These are phyloP conservation scores for Physocephala rufipes DNA, from an alignment of 2,888 invertebrate genomes.

Conservation along the genomic window DNA sequence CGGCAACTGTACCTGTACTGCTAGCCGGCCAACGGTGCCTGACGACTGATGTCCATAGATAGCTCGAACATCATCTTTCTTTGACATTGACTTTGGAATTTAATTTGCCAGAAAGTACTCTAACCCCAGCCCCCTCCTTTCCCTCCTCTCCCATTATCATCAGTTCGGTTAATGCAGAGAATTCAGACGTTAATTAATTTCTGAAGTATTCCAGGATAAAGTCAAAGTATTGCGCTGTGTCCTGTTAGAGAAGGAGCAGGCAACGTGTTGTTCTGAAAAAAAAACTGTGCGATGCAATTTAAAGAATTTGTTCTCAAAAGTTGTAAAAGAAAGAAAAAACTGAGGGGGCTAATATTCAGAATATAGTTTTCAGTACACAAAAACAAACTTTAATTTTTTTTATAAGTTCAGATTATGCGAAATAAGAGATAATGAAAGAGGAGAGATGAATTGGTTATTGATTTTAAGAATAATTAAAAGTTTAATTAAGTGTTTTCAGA, in stretches of 20 bases:
- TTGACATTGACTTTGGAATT: slow-evolving; percentile 36
- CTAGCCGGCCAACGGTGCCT: slow-evolving; percentile 9
- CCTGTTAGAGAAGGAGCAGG: neutral
- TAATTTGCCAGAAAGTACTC: slow-evolving; percentile 22
- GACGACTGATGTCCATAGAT: slow-evolving; percentile 3
- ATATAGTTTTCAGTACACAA: no score
- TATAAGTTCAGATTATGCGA: no score
- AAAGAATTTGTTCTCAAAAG: neutral
- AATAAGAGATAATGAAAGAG: no score
- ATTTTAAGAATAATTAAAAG: no score
- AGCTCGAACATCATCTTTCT: slow-evolving; percentile 10
- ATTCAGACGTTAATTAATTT: slow-evolving; percentile 29
- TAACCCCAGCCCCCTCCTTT: no score
- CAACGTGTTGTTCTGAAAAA: no score
- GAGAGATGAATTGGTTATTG: no score
- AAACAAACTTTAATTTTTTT: no score
- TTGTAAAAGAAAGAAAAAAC: neutral
- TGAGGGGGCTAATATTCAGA: neutral
- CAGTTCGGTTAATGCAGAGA: slow-evolving; percentile 6
- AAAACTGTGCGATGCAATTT: neutral
- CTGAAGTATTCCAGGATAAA: slow-evolving; percentile 11
- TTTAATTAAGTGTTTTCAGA: no score
- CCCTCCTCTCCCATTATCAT: neutral
- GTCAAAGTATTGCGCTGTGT: neutral
- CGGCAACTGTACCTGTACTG: neutral